These are phyloP conservation scores for Drosophila ambigua DNA, from an alignment of 1,140 invertebrate species.

Conservation along the genomic window DNA sequence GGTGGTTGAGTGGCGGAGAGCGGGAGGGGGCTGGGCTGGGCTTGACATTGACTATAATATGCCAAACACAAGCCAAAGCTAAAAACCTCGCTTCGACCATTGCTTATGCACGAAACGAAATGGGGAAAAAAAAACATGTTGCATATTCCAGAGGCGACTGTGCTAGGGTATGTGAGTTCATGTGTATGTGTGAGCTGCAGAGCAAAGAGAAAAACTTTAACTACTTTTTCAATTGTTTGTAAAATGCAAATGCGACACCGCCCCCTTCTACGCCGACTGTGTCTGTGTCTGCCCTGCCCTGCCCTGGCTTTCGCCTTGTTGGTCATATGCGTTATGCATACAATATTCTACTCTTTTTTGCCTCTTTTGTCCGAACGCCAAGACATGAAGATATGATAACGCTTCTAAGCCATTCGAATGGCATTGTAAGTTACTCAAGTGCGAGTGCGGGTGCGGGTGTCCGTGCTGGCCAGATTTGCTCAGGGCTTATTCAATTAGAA, in stretches of 20 bases:
- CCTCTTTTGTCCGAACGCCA: background rate
- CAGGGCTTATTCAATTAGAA: slow-evolving; percentile 69
- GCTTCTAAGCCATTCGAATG: slow-evolving; percentile 66
- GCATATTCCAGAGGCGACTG: slow-evolving; percentile 32
- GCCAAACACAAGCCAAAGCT: slow-evolving; percentile 59
- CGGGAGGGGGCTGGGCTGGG: slow-evolving; percentile 6
- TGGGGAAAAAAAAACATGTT: slow-evolving; percentile 43
- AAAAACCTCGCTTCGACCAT: slow-evolving; percentile 10
- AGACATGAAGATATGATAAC: slow-evolving; percentile 64
- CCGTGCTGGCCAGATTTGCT: background rate
- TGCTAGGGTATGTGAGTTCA: slow-evolving; percentile 10
- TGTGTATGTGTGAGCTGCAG: slow-evolving; percentile 53
- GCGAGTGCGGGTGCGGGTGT: background rate
- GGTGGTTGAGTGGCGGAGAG: background rate
- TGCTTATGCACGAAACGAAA: slow-evolving; percentile 58
- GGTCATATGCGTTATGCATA: slow-evolving; percentile 70
- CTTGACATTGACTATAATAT: slow-evolving; percentile 71
- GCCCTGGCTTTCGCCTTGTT: slow-evolving; percentile 15
- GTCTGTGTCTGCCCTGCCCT: slow-evolving; percentile 40
- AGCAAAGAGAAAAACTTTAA: slow-evolving; percentile 77
- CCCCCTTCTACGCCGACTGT: slow-evolving; percentile 2
- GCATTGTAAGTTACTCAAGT: slow-evolving; percentile 58
- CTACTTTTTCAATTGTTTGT: slow-evolving; percentile 82
- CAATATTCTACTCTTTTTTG: slow-evolving; percentile 49
- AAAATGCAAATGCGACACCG: slow-evolving; percentile 75